Percentiles rank a stretch among this genome's conserved stretches.
Evolutionary conservation across 1,140 invertebrate species (phyloP).

Genomic region (Andricus grossulariae): DNA sequence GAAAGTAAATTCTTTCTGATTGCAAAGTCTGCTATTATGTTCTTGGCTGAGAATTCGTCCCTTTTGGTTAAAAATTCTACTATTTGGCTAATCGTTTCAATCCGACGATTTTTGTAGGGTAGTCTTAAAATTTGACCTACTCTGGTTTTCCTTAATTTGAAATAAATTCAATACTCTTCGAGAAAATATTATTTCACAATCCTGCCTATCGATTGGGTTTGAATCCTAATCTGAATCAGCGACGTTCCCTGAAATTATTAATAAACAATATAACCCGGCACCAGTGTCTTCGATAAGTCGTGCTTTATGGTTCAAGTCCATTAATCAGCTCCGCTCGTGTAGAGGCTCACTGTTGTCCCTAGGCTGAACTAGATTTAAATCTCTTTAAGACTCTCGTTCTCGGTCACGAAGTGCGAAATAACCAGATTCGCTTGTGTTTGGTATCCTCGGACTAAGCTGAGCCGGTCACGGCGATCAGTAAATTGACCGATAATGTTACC

Average conservation of each 20-base stretch:
- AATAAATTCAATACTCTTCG: too few species aligned
- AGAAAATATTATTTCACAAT: too few species aligned
- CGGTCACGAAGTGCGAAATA: slow-evolving; percentile 2
- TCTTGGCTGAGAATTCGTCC: too few species aligned
- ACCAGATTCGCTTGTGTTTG: not conserved
- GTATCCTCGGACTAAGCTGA: not conserved
- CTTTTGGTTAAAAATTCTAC: too few species aligned
- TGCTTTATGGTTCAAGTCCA: slow-evolving; percentile 7
- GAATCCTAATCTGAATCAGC: not conserved
- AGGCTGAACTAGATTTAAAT: slow-evolving; percentile 10
- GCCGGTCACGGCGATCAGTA: slow-evolving; percentile 44
- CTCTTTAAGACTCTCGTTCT: not conserved
- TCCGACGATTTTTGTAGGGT: too few species aligned
- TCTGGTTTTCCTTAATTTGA: too few species aligned
- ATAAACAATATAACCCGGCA: not conserved
- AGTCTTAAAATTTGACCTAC: too few species aligned
- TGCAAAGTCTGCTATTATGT: too few species aligned
- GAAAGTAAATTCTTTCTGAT: too few species aligned
- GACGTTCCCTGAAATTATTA: slow-evolving; percentile 18
- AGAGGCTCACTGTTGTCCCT: not conserved
- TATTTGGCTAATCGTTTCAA: too few species aligned
- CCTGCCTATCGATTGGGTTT: too few species aligned
- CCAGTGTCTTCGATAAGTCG: slow-evolving; percentile 2
- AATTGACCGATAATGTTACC: slow-evolving; percentile 58
- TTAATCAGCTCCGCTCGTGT: slow-evolving; percentile 10